A percentile compares a stretch with the other conserved stretches of the same genome.
Conservation (phyloP, 2,113 vertebrate species). For the Oostethus manadensis region DNA sequence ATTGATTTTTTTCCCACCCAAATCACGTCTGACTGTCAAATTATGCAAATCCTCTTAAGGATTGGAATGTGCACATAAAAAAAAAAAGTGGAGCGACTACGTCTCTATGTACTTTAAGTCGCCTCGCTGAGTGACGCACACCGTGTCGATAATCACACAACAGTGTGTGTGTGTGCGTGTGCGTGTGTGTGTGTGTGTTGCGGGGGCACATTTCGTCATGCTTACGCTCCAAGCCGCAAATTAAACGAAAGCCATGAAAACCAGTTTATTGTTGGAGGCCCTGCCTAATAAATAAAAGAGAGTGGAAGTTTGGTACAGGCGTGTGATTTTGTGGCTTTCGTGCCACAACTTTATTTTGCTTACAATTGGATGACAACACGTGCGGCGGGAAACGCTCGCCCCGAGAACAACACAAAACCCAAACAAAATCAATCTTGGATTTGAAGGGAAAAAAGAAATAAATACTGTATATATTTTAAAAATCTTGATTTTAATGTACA, state of each 20-base stretch:
- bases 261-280: slow-evolving; percentile 20
- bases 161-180: slow-evolving; percentile 1
- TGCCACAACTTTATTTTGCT: too few species aligned
- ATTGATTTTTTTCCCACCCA: slow-evolving; percentile 53
- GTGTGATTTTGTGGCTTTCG: slow-evolving; percentile 37
- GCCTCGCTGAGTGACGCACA: slow-evolving; percentile 46
- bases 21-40: slow-evolving; percentile 56
- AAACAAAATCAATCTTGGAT: slow-evolving; percentile 14
- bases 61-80: slow-evolving; percentile 49
- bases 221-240: slow-evolving; percentile 12
- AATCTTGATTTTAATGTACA: too few species aligned
- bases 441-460: neutral
- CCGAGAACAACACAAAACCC: slow-evolving; percentile 12
- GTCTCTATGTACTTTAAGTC: slow-evolving; percentile 31
- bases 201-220: neutral
- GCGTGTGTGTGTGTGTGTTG: too few species aligned
- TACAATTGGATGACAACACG: slow-evolving; percentile 15
- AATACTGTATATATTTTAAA: too few species aligned
- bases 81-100: slow-evolving; percentile 34
- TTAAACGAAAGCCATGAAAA: slow-evolving; percentile 17
- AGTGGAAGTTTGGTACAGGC: slow-evolving; percentile 4
- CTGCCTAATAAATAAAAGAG: slow-evolving; percentile 21
- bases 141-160: slow-evolving; percentile 19
- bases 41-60: slow-evolving; percentile 63
- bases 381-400: slow-evolving; percentile 31